These are phyloP conservation scores for Orchesella cincta DNA, from an alignment of 1,140 invertebrate genomes.

Conservation along the genomic window DNA sequence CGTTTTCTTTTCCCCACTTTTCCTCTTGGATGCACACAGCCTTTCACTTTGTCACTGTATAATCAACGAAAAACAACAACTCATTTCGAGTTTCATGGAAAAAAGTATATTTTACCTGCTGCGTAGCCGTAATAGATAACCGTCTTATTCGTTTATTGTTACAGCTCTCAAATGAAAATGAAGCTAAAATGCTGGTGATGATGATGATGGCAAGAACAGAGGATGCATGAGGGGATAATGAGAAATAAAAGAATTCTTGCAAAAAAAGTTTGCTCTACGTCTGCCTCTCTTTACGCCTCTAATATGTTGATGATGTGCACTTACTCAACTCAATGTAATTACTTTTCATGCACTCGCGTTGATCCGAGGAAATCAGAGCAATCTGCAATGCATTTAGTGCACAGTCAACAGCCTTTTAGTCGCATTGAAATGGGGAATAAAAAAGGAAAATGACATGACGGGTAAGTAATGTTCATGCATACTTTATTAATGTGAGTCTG, in stretches of 20 bases:
- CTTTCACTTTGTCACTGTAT: no score
- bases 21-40: no score
- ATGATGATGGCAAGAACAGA: neutral
- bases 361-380: neutral
- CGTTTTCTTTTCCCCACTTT: no score
- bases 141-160: no score
- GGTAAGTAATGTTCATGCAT: neutral
- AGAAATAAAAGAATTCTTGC: neutral
- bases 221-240: neutral
- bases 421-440: neutral
- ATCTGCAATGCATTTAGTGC: neutral
- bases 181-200: neutral
- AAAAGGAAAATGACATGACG: neutral
- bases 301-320: neutral
- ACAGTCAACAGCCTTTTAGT: neutral
- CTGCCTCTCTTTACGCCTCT: neutral
- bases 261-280: neutral
- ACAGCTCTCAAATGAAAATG: no score
- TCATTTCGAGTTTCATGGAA: no score
- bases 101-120: no score
- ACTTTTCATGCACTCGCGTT: neutral
- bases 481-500: neutral
- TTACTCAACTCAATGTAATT: neutral
- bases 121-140: no score
- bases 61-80: no score